Evolutionary conservation across 2,888 invertebrate species (phyloP), one percentile per base, ranked within the genome.

Genomic region (Zaprionus bogoriensis): DNA sequence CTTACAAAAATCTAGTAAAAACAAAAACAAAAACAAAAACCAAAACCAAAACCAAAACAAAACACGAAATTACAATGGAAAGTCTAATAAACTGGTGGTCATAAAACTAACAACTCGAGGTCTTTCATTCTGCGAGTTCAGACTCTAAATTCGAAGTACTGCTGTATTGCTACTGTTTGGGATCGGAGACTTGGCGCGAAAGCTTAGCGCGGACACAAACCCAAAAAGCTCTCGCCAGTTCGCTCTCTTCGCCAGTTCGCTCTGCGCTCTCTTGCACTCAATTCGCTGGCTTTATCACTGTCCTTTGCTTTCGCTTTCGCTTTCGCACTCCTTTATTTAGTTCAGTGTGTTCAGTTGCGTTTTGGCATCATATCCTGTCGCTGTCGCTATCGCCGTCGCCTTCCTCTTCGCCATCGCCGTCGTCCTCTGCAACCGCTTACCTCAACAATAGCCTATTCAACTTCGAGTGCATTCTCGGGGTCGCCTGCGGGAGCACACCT

Each of bases 321-420:
- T 87, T 80, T 81, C 75, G 73, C 77, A 80, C 77, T 79, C 79
- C 74, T 73, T 81, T 86, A 82, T 87, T 74, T 77, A 79, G 85
- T 87, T 87, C 77, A 86, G 84, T 81, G 74, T 87, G 84, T 77
- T 89, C 74, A 83, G 87, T 86, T 74, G 67, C 59, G 74, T 83
- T 74, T 60, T 79, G 80, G 77, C 80, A 67, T 82, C 67, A 79
- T 79, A 67, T 82, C 85, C 77, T 84, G 66, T 75, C 81, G 85
- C 57, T 83, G 65, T 75, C 67, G 71, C 63, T 67, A 63, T 46
- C 55, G 25, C 4, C 30, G 12, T 30, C n/a, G 32, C 32, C 32
- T 17, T 62, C 47, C 39, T 39, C 9, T 39, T 51, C 48, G 44
- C 51, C 22, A 22, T 23, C 64, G 74, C 54, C 36, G 53, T 38